Conservation (phyloP, 2,797 vertebrate genomes). For the Meriones psammophilus region DNA sequence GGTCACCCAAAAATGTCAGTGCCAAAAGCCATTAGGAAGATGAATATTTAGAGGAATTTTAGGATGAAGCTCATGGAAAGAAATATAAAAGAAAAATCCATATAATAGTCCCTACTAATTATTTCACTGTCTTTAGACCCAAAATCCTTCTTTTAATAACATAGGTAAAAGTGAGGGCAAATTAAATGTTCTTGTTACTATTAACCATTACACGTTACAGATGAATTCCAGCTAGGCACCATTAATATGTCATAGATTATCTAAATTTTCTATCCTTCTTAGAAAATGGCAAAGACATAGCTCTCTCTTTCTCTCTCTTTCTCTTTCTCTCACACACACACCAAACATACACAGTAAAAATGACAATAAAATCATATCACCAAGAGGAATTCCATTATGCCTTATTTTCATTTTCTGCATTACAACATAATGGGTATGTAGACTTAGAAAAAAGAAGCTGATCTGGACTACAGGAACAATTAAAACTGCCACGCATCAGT, state of each 20-base stretch:
- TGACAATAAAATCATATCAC: conserved; percentile 30
- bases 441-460: background rate
- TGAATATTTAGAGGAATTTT: conserved; percentile 69
- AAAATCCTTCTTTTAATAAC: conserved; percentile 56
- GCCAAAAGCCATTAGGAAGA: conserved; percentile 70
- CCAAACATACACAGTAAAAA: background rate
- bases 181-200: conserved; percentile 71
- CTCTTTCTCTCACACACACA: background rate
- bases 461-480: background rate
- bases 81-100: conserved; percentile 73
- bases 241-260: conserved; percentile 68
- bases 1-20: conserved; percentile 74
- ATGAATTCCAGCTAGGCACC: conserved; percentile 60
- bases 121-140: conserved; percentile 68
- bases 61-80: conserved; percentile 68
- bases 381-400: background rate
- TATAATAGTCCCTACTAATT: conserved; percentile 55
- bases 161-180: conserved; percentile 62
- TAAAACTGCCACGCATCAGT: conserved; percentile 26
- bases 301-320: too few relatives aligned
- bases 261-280: conserved; percentile 47
- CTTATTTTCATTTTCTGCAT: conserved; percentile 36
- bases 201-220: conserved; percentile 71
- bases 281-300: conserved; percentile 4
- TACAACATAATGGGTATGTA: conserved; percentile 37